These are phyloP conservation scores for Apis cerana DNA, from an alignment of 1,140 invertebrate species.

Conservation along the genomic window DNA sequence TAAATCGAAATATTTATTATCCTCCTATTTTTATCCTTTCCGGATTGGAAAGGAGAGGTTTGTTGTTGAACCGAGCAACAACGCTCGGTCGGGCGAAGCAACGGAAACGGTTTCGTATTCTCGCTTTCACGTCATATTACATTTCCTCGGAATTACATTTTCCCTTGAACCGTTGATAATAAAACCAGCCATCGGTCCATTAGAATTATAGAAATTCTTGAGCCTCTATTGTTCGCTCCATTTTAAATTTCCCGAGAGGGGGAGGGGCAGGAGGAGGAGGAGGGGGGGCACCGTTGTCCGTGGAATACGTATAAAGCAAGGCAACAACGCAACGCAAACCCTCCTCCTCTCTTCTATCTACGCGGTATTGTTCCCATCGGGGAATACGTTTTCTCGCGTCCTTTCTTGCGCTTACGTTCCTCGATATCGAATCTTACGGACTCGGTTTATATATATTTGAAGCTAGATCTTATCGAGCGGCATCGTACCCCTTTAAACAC, in stretches of 20 bases:
- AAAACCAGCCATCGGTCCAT: not conserved
- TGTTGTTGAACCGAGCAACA: too few relatives aligned
- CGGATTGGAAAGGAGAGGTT: too few relatives aligned
- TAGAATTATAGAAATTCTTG: constrained; percentile 7
- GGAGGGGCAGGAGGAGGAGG: not conserved
- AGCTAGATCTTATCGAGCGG: constrained; percentile 33
- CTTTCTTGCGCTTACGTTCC: constrained; percentile 21
- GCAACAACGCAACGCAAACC: not conserved
- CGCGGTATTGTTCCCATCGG: constrained; percentile 37
- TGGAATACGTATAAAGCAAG: not conserved
- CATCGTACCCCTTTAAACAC: constrained; percentile 28
- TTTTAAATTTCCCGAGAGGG: constrained; percentile 11
- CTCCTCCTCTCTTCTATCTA: constrained; percentile 27
- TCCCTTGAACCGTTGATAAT: not conserved
- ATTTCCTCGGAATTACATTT: not conserved
- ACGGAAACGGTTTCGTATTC: not conserved
- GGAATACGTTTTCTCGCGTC: constrained; percentile 36
- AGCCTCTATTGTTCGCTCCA: constrained; percentile 4
- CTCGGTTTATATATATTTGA: not conserved
- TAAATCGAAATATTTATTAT: too few relatives aligned
- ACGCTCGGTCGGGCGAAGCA: too few relatives aligned
- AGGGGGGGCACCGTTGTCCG: not conserved
- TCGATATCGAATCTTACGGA: constrained; percentile 16
- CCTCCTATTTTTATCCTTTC: too few relatives aligned
- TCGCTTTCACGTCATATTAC: not conserved